A percentile compares a stretch with the other conserved stretches of the same genome.
These are phyloP conservation scores for Priocnemis perturbator DNA, from an alignment of 2,888 invertebrate genomes.

Conservation along the genomic window DNA sequence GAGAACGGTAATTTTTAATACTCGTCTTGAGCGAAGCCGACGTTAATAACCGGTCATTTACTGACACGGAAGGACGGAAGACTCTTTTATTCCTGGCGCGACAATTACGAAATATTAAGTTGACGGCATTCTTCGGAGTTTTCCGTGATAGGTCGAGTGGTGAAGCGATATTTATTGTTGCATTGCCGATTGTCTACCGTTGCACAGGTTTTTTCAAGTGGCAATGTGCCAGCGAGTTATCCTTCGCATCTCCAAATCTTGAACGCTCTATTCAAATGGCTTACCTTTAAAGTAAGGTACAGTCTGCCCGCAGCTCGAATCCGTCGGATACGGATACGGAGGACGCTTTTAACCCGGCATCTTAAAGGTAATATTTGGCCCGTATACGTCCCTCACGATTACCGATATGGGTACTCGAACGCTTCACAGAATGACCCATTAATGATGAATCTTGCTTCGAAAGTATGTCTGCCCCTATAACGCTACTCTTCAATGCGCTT, in stretches of 20 bases:
- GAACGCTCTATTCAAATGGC: background rate
- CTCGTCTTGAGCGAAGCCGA: conserved; percentile 14
- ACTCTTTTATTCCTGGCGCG: conserved; percentile 16
- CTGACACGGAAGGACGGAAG: conserved; percentile 10
- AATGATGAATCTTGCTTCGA: conserved; percentile 10
- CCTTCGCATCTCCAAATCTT: background rate
- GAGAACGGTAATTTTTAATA: conserved; percentile 43
- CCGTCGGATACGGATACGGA: too few relatives aligned
- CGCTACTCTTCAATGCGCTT: too few relatives aligned
- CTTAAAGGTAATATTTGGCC: conserved; percentile 8
- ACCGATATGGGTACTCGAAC: conserved; percentile 34
- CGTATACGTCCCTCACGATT: conserved; percentile 3
- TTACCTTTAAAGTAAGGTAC: conserved; percentile 24
- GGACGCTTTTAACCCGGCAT: background rate
- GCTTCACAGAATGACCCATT: conserved; percentile 8
- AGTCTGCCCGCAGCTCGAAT: conserved; percentile 48
- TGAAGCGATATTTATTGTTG: too few relatives aligned
- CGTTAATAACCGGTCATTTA: conserved; percentile 31
- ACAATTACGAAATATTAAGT: conserved; percentile 29
- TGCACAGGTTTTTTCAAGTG: background rate
- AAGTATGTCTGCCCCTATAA: conserved; percentile 8
- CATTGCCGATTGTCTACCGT: background rate
- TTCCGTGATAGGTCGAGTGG: background rate
- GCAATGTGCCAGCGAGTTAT: background rate
- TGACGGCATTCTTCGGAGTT: conserved; percentile 13